Evolutionary conservation across 2,888 invertebrate species (phyloP).

Genomic region (Eupelmus urozonus): DNA sequence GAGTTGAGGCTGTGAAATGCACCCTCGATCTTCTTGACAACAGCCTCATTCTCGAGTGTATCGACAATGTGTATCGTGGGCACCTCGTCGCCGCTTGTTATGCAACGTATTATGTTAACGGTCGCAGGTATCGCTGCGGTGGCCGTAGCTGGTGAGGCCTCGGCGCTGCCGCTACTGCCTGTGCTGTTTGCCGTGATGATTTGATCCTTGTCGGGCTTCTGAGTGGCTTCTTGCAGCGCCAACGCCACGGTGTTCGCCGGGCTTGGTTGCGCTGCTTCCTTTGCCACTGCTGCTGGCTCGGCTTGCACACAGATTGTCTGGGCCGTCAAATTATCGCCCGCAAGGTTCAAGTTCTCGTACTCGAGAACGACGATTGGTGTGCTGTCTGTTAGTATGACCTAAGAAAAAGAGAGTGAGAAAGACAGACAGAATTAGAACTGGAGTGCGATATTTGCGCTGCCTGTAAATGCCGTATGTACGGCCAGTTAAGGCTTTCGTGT

Average conservation of each 20-base stretch:
- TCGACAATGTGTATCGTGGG: conserved; percentile 75
- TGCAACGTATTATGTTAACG: conserved; percentile 70
- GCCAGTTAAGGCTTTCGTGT: too few species aligned
- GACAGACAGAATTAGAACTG: not conserved
- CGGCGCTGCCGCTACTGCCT: not conserved
- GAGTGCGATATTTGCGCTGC: not conserved
- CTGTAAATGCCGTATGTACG: too few species aligned
- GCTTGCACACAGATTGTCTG: conserved; percentile 48
- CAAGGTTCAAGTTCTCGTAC: conserved; percentile 50
- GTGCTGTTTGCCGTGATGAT: conserved; percentile 18
- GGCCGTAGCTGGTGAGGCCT: not conserved
- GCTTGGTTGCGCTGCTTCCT: conserved; percentile 14
- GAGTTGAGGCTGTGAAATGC: conserved; percentile 60
- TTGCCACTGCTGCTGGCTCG: conserved; percentile 4
- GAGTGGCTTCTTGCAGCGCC: not conserved
- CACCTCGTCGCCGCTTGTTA: conserved; percentile 69
- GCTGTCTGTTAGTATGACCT: conserved; percentile 54
- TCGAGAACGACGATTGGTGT: conserved; percentile 58
- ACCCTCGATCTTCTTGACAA: conserved; percentile 62
- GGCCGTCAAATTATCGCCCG: conserved; percentile 10
- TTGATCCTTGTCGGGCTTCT: conserved; percentile 25
- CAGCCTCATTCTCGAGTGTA: conserved; percentile 67
- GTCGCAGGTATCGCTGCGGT: conserved; percentile 51
- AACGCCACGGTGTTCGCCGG: not conserved
- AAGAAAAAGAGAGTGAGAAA: too few species aligned